Conservation (phyloP, 2,113 vertebrate species). For the Gymnarchus niloticus region DNA sequence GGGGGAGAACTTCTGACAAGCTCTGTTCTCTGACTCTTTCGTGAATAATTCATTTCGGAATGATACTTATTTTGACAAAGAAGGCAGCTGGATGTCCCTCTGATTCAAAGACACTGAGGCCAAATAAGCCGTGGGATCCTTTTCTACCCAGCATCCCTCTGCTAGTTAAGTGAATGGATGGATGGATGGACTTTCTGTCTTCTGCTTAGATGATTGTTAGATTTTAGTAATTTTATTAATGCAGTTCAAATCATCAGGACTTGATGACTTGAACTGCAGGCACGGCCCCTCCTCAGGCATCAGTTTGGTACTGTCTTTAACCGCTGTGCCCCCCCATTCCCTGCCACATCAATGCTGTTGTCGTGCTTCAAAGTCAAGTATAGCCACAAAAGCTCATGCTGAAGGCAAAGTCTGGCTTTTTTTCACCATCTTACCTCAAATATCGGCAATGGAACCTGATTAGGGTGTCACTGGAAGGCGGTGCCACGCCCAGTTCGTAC, state of each 20-base stretch:
- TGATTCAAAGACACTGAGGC: background rate
- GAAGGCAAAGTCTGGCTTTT: background rate
- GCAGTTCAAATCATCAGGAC: background rate
- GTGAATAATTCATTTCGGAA: slow-evolving; percentile 4
- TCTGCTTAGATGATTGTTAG: background rate
- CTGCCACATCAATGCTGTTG: no score
- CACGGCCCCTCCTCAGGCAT: background rate
- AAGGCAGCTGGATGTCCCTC: background rate
- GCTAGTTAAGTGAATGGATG: background rate
- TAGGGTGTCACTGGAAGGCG: no score
- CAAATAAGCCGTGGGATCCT: background rate
- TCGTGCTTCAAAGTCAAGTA: no score
- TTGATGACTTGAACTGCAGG: background rate
- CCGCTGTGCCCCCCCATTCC: background rate
- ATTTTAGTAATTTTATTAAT: background rate
- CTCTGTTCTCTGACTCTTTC: background rate
- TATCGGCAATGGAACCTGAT: no score
- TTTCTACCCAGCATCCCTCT: background rate
- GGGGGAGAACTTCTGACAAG: background rate
- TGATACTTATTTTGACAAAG: background rate
- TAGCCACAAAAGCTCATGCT: no score
- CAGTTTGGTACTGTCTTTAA: background rate
- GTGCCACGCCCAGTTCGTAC: background rate
- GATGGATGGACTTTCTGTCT: no score
- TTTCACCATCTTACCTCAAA: background rate